Evolutionary conservation across 2,888 invertebrate species (phyloP).

Genomic region (Himalopsyche anomala): DNA sequence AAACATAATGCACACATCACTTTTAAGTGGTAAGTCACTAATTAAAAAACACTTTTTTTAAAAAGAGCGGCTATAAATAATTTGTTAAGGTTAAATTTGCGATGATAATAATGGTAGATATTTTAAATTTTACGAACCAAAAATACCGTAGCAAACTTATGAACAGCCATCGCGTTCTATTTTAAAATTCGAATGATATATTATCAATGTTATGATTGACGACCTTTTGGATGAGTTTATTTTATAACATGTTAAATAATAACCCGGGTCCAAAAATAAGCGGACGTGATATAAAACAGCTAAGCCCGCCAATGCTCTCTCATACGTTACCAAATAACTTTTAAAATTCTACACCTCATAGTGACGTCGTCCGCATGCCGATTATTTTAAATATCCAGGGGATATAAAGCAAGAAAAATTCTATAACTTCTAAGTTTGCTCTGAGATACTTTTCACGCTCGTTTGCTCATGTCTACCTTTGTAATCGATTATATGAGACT

Average conservation of each 20-base stretch:
- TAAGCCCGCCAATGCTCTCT: background rate
- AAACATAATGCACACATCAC: background rate
- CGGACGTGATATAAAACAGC: slow-evolving; percentile 27
- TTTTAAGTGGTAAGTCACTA: too few species aligned
- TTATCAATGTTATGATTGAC: slow-evolving; percentile 7
- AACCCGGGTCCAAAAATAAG: background rate
- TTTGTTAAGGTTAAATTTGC: background rate
- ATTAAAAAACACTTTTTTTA: too few species aligned
- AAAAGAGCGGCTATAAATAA: too few species aligned
- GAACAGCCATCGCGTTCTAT: slow-evolving; percentile 29
- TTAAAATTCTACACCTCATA: background rate
- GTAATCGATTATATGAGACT: too few species aligned
- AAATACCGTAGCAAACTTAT: slow-evolving; percentile 11
- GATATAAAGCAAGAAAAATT: background rate
- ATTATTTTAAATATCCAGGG: slow-evolving; percentile 4
- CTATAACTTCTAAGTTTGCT: background rate
- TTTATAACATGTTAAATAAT: slow-evolving; percentile 44
- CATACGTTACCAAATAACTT: slow-evolving; percentile 28
- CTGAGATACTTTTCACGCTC: background rate
- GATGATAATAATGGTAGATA: background rate
- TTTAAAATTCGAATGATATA: slow-evolving; percentile 23
- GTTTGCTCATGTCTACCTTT: too few species aligned
- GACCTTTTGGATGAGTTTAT: background rate
- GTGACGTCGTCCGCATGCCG: slow-evolving; percentile 14
- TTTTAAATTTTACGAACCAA: slow-evolving; percentile 28